Percentiles rank a stretch among this genome's conserved stretches.
Evolutionary conservation across 2,888 invertebrate species (phyloP).

Genomic region (Andrena dorsata): DNA sequence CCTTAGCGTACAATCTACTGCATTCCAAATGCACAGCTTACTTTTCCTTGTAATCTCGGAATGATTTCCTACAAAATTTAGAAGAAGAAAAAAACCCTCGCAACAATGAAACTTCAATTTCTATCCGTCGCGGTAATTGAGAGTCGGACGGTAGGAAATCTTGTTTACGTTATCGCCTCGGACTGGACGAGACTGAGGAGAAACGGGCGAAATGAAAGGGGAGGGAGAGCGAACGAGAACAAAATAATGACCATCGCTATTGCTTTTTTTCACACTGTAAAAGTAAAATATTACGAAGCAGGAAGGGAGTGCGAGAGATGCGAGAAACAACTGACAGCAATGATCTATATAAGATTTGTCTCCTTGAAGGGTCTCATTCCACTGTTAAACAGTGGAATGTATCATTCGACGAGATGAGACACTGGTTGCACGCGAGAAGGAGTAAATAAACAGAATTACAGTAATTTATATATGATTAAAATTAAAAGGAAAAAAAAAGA

Average conservation of each 20-base stretch:
- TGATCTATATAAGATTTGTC: slow-evolving; percentile 54
- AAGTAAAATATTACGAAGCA: slow-evolving; percentile 35
- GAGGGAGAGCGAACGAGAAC: slow-evolving; percentile 16
- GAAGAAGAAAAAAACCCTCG: neutral
- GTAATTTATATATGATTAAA: slow-evolving; percentile 74
- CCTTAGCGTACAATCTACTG: slow-evolving; percentile 25
- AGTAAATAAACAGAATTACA: slow-evolving; percentile 67
- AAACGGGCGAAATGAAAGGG: neutral
- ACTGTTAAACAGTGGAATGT: slow-evolving; percentile 50
- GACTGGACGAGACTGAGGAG: neutral
- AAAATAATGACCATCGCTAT: slow-evolving; percentile 27
- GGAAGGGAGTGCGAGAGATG: slow-evolving; percentile 24
- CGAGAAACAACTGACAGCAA: slow-evolving; percentile 35
- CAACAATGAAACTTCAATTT: slow-evolving; percentile 19
- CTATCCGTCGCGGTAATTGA: slow-evolving; percentile 13
- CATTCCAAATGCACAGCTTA: slow-evolving; percentile 43
- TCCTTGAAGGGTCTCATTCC: slow-evolving; percentile 64
- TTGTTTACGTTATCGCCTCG: slow-evolving; percentile 19
- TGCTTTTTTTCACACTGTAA: slow-evolving; percentile 64
- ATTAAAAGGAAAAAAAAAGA: slow-evolving; percentile 44
- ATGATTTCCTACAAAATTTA: slow-evolving; percentile 13
- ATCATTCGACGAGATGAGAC: slow-evolving; percentile 59
- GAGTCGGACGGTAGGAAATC: neutral
- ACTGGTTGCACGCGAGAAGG: slow-evolving; percentile 23
- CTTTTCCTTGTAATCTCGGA: slow-evolving; percentile 18